Base-by-base conservation (phyloP, 2,888 invertebrate genomes). In the Pammene aurita region DNA sequence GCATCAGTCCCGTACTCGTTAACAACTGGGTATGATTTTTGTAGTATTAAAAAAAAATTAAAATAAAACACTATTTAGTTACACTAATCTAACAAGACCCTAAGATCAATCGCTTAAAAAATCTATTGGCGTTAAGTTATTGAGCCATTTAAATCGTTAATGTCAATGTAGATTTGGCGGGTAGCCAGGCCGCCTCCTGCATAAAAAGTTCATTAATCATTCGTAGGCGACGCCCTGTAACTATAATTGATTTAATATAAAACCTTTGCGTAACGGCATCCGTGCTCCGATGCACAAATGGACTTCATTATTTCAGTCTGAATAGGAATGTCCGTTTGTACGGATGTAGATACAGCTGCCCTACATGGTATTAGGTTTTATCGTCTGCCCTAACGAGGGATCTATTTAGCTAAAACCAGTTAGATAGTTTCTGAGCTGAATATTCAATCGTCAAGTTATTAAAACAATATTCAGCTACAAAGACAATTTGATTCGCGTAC, bases 141-240 rank as follows among this genome's bases (percentile, higher is more conserved):
- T 74, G 73, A 73, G 66, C 71, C 71, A 79, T 81, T 78, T 76
- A 80, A 80, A 79, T 74, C 77, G 79, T 78, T 84, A 81, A 83
- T 81, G 82, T 82, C 82, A 82, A 82, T 82, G 82, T 79, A 81
- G 79, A 84, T 82, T 85, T 85, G 85, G 85, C 85, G 73, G 74
- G 72, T 62, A 72, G 83, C 85, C 85, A 85, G 71, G 72, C 35
- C 68, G 72, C 35, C 68, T 54, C 70, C 66, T 70, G 77, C 77
- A 83, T 83, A 83, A 84, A 85, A 85, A 83, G 75, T 81, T 80
- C 80, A 84, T 87, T 85, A 84, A 86, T 86, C 84, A 85, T 81
- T 63, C 72, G 73, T 78, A 74, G 65, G 74, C 77, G 76, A 74
- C 72, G 71, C 74, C 71, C 68, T 60, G 69, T 74, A n/a, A n/a